These are phyloP conservation scores for Leucoma salicis DNA, from an alignment of 2,888 invertebrate species.

Conservation along the genomic window DNA sequence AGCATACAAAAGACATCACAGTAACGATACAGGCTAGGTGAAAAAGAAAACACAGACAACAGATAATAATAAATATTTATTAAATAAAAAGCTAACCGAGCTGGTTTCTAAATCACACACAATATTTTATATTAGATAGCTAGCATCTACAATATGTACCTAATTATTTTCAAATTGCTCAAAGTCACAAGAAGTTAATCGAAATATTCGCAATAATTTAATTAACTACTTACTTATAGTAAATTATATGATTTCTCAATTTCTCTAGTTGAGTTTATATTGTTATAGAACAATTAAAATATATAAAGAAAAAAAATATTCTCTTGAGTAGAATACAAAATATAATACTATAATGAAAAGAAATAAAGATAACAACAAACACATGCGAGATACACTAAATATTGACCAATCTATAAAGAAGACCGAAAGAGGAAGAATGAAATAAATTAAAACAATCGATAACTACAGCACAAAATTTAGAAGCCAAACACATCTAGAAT, in stretches of 20 bases:
- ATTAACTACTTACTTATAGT: too few species aligned
- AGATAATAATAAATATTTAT: slow-evolving; percentile 29
- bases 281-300: too few species aligned
- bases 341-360: slow-evolving; percentile 11
- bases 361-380: slow-evolving; percentile 17
- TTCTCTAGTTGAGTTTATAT: too few species aligned
- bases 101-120: neutral
- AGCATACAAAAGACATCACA: slow-evolving; percentile 14
- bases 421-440: neutral
- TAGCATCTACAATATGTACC: neutral
- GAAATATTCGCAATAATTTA: too few species aligned
- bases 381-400: slow-evolving; percentile 11
- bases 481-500: slow-evolving; percentile 43
- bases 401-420: neutral
- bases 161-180: neutral
- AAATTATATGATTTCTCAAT: too few species aligned
- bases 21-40: slow-evolving; percentile 21
- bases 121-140: neutral
- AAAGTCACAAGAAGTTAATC: neutral
- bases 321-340: slow-evolving; percentile 3
- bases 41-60: slow-evolving; percentile 34
- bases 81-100: slow-evolving; percentile 10
- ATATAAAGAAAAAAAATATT: too few species aligned
- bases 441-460: slow-evolving; percentile 17
- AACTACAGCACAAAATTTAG: slow-evolving; percentile 34